A percentile compares a stretch with the other conserved stretches of the same genome.
Evolutionary conservation across 1,140 invertebrate genomes (phyloP).

Genomic region (Anoplophora glabripennis): DNA sequence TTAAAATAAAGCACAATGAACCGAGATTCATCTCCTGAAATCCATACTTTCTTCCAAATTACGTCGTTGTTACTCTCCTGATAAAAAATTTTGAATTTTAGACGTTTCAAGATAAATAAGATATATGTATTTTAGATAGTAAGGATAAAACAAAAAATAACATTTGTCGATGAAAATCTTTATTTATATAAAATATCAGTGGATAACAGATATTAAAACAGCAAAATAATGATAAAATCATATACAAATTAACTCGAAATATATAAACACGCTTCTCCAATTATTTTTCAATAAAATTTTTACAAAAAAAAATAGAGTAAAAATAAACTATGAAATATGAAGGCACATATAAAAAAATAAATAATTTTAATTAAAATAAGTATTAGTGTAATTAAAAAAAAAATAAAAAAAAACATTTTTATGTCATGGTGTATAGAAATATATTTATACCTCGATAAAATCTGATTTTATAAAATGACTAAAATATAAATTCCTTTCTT

Average conservation of each 20-base stretch:
- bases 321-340: constrained; percentile 12
- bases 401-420: not conserved
- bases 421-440: not conserved
- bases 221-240: constrained; percentile 9
- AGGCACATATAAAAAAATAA: constrained; percentile 17
- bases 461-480: not conserved
- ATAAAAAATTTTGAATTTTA: too few species aligned
- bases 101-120: too few species aligned
- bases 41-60: too few species aligned
- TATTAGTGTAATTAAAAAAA: not conserved
- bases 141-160: too few species aligned
- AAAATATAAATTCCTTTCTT: not conserved
- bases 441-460: not conserved
- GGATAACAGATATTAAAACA: constrained; percentile 9
- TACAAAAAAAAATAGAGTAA: constrained; percentile 8
- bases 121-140: too few species aligned
- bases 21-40: too few species aligned
- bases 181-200: constrained; percentile 13
- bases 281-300: constrained; percentile 3
- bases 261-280: not conserved
- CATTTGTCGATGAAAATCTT: not conserved
- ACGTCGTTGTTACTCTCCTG: too few species aligned
- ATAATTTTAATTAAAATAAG: constrained; percentile 9
- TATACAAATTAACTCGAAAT: constrained; percentile 5
- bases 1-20: too few species aligned